phyloP scores from a whole-genome alignment of 2,888 invertebrate species.

The Incurvaria masculella region DNA sequence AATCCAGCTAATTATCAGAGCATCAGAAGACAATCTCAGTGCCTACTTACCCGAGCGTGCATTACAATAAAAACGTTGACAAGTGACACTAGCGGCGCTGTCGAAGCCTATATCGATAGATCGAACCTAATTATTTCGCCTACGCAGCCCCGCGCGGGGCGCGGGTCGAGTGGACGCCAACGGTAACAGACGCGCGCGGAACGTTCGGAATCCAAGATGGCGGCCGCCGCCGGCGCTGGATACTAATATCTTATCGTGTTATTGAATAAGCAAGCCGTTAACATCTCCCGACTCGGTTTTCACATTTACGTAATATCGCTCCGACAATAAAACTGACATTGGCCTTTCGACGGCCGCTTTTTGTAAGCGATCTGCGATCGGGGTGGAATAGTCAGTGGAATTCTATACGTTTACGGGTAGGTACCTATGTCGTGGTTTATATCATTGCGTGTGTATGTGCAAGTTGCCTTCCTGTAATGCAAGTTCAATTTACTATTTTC shows the following conservation, averaged over 20 bases:
- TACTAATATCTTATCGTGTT: background rate
- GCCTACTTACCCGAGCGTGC: no score
- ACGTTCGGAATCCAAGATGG: constrained; percentile 42
- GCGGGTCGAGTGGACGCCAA: background rate
- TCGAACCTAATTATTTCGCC: background rate
- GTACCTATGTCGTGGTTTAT: no score
- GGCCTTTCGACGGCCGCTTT: background rate
- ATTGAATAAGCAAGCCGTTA: background rate
- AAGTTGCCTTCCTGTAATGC: no score
- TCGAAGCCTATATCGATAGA: no score
- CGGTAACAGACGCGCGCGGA: constrained; percentile 15
- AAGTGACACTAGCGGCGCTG: no score
- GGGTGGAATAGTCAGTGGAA: no score
- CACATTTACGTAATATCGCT: background rate
- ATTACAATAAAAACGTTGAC: no score
- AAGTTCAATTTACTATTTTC: no score
- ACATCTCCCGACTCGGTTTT: background rate
- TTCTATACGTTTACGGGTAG: no score
- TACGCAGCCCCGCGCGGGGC: background rate
- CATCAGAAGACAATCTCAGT: no score
- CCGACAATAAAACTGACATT: background rate
- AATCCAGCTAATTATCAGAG: no score
- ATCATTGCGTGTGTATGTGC: no score
- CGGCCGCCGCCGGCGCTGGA: constrained; percentile 15
- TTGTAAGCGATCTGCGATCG: background rate